phyloP scores from a whole-genome alignment of 1,140 invertebrate species.

The Physella acuta region DNA sequence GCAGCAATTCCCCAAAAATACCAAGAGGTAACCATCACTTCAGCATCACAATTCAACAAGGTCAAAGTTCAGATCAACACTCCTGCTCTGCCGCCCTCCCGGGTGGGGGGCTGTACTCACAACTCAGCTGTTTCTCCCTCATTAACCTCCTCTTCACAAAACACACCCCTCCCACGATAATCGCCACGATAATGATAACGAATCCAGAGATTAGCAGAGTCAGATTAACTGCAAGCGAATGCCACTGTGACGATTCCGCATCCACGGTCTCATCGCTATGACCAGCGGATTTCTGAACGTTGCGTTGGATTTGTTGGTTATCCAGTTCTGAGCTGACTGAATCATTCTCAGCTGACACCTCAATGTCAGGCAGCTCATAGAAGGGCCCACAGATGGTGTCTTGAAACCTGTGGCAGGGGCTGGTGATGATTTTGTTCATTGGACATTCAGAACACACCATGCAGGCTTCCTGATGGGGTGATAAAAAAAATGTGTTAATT shows the following conservation, averaged over 20 bases:
- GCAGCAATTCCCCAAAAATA: neutral
- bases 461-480: slow-evolving; percentile 6
- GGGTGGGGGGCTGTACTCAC: slow-evolving; percentile 5
- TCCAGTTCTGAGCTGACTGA: neutral
- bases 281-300: neutral
- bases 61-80: too few species aligned
- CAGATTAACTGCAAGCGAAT: neutral
- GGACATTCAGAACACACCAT: slow-evolving; percentile 4
- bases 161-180: neutral
- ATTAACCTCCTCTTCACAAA: neutral
- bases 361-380: neutral
- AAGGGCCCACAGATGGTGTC: slow-evolving; percentile 14
- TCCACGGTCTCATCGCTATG: neutral
- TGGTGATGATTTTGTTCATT: slow-evolving; percentile 18
- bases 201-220: neutral
- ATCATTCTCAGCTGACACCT: neutral
- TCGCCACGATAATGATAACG: neutral
- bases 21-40: neutral
- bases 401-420: slow-evolving; percentile 5
- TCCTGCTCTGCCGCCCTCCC: neutral
- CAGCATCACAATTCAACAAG: neutral
- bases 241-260: neutral
- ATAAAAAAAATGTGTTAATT: neutral
- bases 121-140: neutral
- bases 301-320: neutral